A percentile compares a stretch with the other conserved stretches of the same genome.
phyloP scores from a whole-genome alignment of 2,888 invertebrate genomes.

The Eupelmus urozonus region DNA sequence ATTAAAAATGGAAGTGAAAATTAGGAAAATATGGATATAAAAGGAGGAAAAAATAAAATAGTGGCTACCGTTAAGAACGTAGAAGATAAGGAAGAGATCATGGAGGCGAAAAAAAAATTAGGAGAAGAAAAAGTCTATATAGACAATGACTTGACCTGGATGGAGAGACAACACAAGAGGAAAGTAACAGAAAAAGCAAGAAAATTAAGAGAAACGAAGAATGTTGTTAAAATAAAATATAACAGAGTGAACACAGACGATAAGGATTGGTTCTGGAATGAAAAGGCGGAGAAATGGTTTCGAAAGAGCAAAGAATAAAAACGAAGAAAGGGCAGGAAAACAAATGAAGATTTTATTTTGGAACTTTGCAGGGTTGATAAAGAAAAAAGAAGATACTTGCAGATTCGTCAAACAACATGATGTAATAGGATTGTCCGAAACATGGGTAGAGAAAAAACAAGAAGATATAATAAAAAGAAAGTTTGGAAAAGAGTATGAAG shows the following conservation, averaged over 20 bases:
- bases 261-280: constrained; percentile 22
- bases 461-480: no score
- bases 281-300: constrained; percentile 10
- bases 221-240: constrained; percentile 6
- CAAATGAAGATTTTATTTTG: neutral
- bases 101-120: constrained; percentile 13
- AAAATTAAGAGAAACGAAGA: constrained; percentile 1
- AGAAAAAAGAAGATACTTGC: no score
- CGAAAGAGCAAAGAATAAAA: neutral
- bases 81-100: constrained; percentile 30
- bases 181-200: constrained; percentile 16
- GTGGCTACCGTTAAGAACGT: constrained; percentile 32
- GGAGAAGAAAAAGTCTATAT: constrained; percentile 15
- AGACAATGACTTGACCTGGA: constrained; percentile 36
- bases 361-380: no score
- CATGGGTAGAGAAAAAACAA: no score
- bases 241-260: neutral
- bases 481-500: no score
- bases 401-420: no score
- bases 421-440: no score
- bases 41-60: constrained; percentile 12
- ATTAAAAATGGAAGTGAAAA: no score
- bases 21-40: no score
- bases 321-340: neutral
- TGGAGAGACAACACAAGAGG: constrained; percentile 20